Evolutionary conservation across 2,888 invertebrate genomes (phyloP).

Genomic region (Aphidoletes aphidimyza): DNA sequence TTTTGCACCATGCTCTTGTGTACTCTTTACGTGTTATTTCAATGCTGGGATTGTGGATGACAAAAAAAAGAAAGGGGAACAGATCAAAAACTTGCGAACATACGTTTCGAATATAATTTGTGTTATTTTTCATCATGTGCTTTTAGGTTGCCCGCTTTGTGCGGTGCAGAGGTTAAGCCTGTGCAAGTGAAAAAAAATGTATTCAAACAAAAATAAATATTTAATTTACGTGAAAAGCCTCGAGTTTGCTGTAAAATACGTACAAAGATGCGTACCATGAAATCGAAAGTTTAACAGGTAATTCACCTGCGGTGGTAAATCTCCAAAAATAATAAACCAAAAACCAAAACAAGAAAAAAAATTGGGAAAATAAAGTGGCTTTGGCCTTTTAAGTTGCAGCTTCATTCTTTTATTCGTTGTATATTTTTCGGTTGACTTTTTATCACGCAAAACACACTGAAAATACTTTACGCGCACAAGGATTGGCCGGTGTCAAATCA

Average conservation of each 20-base stretch:
- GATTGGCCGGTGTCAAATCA: background rate
- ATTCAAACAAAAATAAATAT: constrained; percentile 53
- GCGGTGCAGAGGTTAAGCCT: background rate
- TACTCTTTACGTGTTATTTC: background rate
- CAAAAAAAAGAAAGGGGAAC: too few relatives aligned
- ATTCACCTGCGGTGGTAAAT: background rate
- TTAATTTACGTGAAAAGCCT: constrained; percentile 39
- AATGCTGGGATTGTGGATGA: too few relatives aligned
- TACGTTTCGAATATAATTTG: background rate
- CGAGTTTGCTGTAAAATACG: background rate
- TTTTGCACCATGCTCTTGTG: background rate
- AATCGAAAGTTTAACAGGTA: constrained; percentile 11
- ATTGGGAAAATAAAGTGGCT: constrained; percentile 48
- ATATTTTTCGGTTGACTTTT: background rate
- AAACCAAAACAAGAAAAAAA: background rate
- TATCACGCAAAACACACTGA: too few relatives aligned
- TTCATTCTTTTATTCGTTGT: background rate
- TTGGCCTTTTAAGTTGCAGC: background rate
- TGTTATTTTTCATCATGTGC: background rate
- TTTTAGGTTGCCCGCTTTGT: background rate
- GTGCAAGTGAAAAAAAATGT: constrained; percentile 18
- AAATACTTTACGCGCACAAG: background rate
- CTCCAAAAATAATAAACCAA: constrained; percentile 49
- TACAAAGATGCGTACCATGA: background rate
- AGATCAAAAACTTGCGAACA: too few relatives aligned